A percentile compares a stretch with the other conserved stretches of the same genome.
These are phyloP conservation scores for Penaeus chinensis DNA, from an alignment of 1,140 invertebrate species.

Conservation along the genomic window DNA sequence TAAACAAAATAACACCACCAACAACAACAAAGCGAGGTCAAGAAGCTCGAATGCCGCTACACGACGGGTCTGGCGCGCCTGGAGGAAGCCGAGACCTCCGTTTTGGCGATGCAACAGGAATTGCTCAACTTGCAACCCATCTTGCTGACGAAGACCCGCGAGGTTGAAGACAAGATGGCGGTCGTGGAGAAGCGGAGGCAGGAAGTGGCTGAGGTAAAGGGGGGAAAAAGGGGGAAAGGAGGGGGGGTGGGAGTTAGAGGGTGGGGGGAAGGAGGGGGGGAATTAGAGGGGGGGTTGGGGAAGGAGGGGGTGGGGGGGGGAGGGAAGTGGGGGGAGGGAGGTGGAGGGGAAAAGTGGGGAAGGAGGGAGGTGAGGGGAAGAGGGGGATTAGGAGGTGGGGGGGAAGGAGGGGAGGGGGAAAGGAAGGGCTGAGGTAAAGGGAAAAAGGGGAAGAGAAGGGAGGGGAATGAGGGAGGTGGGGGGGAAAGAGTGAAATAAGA, in stretches of 20 bases:
- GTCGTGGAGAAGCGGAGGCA: conserved; percentile 65
- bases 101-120: conserved; percentile 73
- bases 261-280: not conserved
- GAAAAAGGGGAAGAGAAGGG: no score
- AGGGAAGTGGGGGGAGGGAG: no score
- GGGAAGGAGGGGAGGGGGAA: no score
- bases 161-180: conserved; percentile 72
- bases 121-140: conserved; percentile 73
- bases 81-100: conserved; percentile 71
- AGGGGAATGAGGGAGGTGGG: no score
- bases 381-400: no score
- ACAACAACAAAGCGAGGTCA: conserved; percentile 58
- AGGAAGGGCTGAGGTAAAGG: no score
- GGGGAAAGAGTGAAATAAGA: no score
- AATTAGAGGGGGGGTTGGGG: no score
- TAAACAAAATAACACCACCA: not conserved
- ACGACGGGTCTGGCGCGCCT: conserved; percentile 72
- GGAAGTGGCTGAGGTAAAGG: conserved; percentile 65
- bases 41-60: conserved; percentile 67
- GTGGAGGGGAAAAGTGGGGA: no score
- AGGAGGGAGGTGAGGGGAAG: no score
- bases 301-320: no score
- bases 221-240: not conserved
- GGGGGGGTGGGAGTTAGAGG: conserved; percentile 33
- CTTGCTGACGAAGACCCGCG: conserved; percentile 72